Evolutionary conservation across 1,140 invertebrate species (phyloP).

Genomic region (Neodiprion pinetum): DNA sequence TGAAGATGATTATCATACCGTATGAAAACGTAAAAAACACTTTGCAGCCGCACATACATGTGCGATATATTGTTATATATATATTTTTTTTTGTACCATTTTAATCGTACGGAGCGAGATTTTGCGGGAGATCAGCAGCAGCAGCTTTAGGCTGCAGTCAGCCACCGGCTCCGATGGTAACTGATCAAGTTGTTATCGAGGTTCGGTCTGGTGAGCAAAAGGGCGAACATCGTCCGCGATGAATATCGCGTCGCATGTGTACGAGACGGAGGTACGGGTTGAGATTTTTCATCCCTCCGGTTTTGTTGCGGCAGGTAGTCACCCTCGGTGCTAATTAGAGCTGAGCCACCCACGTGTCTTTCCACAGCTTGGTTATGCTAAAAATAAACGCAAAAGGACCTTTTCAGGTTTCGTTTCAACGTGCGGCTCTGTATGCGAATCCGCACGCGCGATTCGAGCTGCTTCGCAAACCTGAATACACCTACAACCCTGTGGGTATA

Average conservation of each 20-base stretch:
- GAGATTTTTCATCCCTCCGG: slow-evolving; percentile 14
- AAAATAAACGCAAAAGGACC: slow-evolving; percentile 53
- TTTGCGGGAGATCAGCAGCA: not conserved
- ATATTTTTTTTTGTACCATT: not conserved
- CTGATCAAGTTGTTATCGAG: not conserved
- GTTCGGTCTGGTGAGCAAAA: slow-evolving; percentile 3
- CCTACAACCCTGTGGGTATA: not conserved
- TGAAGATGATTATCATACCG: no score
- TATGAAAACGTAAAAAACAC: no score
- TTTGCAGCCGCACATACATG: no score
- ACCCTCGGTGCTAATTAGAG: slow-evolving; percentile 47
- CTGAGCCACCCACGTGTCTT: slow-evolving; percentile 49
- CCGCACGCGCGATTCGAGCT: no score
- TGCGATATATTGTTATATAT: not conserved
- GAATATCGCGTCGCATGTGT: not conserved
- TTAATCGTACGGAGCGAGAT: not conserved
- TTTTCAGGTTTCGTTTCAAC: slow-evolving; percentile 37
- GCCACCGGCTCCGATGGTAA: not conserved
- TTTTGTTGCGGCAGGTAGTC: slow-evolving; percentile 24
- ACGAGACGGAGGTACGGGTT: not conserved
- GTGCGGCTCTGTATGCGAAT: not conserved
- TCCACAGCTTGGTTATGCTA: slow-evolving; percentile 42
- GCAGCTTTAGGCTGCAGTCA: not conserved
- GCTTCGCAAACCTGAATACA: no score
- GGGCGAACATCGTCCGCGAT: not conserved